Evolutionary conservation across 2,797 vertebrate species (phyloP).

Genomic region (Lophotriccus pileatus): DNA sequence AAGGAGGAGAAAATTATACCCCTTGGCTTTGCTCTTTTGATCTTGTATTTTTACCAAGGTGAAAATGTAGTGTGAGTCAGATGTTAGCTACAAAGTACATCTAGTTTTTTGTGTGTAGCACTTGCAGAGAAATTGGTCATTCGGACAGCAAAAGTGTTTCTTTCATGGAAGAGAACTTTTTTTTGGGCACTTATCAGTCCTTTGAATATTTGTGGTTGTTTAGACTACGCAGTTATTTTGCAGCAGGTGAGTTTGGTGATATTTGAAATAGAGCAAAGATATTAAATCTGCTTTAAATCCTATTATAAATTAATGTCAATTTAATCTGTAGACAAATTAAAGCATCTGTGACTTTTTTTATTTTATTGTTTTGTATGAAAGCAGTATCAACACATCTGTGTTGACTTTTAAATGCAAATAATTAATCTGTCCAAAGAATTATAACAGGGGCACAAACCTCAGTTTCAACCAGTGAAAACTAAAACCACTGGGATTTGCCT

Average conservation of each 20-base stretch:
- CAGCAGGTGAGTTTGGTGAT: neutral
- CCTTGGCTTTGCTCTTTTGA: constrained; percentile 47
- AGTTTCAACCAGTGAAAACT: neutral
- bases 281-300: neutral
- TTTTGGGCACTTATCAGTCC: neutral
- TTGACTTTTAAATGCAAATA: neutral
- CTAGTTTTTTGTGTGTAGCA: neutral
- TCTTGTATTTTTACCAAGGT: constrained; percentile 54
- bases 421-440: neutral
- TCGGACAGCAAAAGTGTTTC: neutral
- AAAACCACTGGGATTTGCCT: neutral
- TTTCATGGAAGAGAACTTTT: neutral
- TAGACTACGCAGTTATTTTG: neutral
- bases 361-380: neutral
- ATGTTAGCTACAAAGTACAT: neutral
- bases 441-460: neutral
- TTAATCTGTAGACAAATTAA: neutral
- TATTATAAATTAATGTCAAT: neutral
- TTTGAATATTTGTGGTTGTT: neutral
- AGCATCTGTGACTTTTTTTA: neutral
- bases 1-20: constrained; percentile 65
- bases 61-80: neutral
- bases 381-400: neutral
- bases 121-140: neutral
- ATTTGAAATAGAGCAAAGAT: neutral